Conservation (phyloP, 2,888 invertebrate genomes). For the Ornithoptera alexandrae region DNA sequence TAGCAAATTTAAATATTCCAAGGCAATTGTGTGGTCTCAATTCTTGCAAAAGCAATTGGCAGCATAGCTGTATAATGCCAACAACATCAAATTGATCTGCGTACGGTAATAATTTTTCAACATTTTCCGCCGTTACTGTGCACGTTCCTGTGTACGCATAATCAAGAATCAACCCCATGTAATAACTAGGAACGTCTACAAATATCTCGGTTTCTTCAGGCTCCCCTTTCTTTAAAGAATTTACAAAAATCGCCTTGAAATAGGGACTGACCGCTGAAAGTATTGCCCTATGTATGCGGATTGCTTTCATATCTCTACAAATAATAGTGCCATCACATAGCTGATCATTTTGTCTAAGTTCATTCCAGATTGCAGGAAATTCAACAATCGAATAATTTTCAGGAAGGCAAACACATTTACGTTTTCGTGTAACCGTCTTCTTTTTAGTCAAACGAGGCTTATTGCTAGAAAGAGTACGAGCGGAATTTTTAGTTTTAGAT, state of each 20-base stretch:
- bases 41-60: conserved; percentile 82
- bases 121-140: conserved; percentile 82
- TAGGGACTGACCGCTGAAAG: conserved; percentile 86
- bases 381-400: conserved; percentile 81
- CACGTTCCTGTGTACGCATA: conserved; percentile 87
- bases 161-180: conserved; percentile 84
- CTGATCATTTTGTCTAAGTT: conserved; percentile 82
- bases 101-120: conserved; percentile 83
- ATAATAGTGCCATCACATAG: conserved; percentile 85
- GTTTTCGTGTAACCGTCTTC: conserved; percentile 65
- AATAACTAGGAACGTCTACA: conserved; percentile 79
- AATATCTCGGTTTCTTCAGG: conserved; percentile 81
- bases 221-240: conserved; percentile 81
- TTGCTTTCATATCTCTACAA: conserved; percentile 81
- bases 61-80: conserved; percentile 85
- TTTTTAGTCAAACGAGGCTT: conserved; percentile 70
- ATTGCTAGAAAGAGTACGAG: conserved; percentile 68
- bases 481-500: conserved; percentile 77
- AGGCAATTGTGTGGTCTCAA: conserved; percentile 85
- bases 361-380: conserved; percentile 84
- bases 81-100: conserved; percentile 87
- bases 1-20: conserved; percentile 85
- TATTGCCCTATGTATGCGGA: conserved; percentile 84
- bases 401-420: conserved; percentile 82
- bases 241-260: conserved; percentile 86